Evolutionary conservation across 1,140 invertebrate genomes (phyloP).

Genomic region (Thaumetopoea pityocampa): DNA sequence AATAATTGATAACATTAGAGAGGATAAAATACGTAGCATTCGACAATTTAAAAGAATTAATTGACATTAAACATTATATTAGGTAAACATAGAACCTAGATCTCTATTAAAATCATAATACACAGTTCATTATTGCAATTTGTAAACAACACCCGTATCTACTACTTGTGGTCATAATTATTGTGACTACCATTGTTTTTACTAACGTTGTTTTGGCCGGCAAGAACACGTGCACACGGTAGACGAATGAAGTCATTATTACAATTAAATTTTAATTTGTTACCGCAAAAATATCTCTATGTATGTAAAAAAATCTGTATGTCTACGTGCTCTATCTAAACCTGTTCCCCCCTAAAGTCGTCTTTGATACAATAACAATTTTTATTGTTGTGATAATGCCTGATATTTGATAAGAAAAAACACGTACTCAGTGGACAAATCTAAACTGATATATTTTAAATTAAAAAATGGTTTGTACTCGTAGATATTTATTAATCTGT

Average conservation of each 20-base stretch:
- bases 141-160: constrained; percentile 11
- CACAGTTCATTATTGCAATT: constrained; percentile 1
- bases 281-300: constrained; percentile 28
- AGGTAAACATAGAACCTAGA: constrained; percentile 2
- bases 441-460: too few species aligned
- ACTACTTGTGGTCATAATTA: constrained; percentile 2
- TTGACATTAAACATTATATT: constrained; percentile 2
- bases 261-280: constrained; percentile 22
- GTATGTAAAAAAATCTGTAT: constrained; percentile 33
- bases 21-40: too few species aligned
- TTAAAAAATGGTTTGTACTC: too few species aligned
- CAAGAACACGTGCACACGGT: constrained; percentile 3
- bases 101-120: constrained; percentile 5
- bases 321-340: constrained; percentile 14
- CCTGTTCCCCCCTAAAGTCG: too few species aligned
- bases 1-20: too few species aligned
- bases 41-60: constrained; percentile 4
- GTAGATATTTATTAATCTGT: too few species aligned
- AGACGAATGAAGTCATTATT: constrained; percentile 41
- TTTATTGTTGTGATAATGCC: constrained; percentile 4
- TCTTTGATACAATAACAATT: too few species aligned
- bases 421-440: too few species aligned
- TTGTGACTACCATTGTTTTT: constrained; percentile 1
- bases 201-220: constrained; percentile 11
- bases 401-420: constrained; percentile 7